phyloP scores from a whole-genome alignment of 2,797 vertebrate species.

The Chloroceryle inda region DNA sequence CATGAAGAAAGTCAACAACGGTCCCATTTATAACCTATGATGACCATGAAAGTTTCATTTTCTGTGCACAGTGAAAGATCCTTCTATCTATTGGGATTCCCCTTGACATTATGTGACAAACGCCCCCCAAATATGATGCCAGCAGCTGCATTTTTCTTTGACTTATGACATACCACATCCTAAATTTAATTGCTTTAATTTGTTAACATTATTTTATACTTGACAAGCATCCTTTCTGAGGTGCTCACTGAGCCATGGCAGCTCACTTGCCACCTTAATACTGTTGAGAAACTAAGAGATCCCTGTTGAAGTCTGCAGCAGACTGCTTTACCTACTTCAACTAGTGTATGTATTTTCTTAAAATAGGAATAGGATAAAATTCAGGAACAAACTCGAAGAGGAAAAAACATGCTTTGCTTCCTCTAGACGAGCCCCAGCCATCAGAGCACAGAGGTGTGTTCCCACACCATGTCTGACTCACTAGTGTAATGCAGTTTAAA shows the following conservation, averaged over 20 bases:
- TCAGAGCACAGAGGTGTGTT: neutral
- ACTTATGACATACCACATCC: constrained; percentile 54
- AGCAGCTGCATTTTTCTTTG: constrained; percentile 39
- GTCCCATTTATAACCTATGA: constrained; percentile 48
- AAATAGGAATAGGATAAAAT: constrained; percentile 53
- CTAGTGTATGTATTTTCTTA: neutral
- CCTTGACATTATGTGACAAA: constrained; percentile 41
- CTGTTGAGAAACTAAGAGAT: constrained; percentile 7
- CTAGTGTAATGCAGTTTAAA: neutral
- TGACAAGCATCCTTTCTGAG: constrained; percentile 53
- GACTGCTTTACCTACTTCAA: neutral
- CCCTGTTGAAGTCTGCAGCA: constrained; percentile 38
- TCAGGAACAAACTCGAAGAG: constrained; percentile 53
- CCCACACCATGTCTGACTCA: neutral
- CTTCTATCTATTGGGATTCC: constrained; percentile 34
- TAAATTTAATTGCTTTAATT: constrained; percentile 67
- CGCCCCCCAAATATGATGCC: neutral
- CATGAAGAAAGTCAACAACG: neutral
- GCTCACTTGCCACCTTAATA: constrained; percentile 3
- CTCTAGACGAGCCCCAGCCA: neutral
- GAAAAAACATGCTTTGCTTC: constrained; percentile 27
- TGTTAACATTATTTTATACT: constrained; percentile 53
- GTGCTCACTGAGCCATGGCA: constrained; percentile 45
- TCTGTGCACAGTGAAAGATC: constrained; percentile 24
- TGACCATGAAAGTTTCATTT: constrained; percentile 22